Conservation (phyloP, 2,113 vertebrate genomes). For the Aptenodytes forsteri region DNA sequence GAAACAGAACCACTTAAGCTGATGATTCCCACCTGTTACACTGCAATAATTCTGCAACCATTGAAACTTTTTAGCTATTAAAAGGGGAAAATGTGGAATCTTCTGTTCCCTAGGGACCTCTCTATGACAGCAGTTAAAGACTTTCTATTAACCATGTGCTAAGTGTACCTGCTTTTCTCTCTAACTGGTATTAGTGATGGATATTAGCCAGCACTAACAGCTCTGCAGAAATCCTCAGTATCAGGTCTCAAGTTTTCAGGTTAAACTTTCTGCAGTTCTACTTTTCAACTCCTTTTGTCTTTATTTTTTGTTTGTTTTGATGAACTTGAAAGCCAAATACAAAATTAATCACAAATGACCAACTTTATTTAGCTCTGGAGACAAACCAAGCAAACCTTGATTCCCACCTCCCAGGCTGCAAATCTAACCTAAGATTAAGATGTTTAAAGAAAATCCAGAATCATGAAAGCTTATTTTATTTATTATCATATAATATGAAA, state of each 20-base stretch:
- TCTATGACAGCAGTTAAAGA: neutral
- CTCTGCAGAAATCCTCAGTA: neutral
- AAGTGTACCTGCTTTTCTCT: neutral
- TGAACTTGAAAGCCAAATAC: neutral
- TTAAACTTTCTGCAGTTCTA: neutral
- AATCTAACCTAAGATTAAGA: neutral
- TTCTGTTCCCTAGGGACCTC: neutral
- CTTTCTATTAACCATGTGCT: neutral
- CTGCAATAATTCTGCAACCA: neutral
- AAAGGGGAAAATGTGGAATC: neutral
- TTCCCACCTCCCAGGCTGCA: neutral
- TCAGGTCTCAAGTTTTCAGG: neutral
- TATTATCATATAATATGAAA: too few relatives aligned
- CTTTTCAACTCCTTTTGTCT: neutral
- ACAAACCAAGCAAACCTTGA: neutral
- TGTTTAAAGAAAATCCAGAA: neutral
- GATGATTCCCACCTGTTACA: neutral
- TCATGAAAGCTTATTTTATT: neutral
- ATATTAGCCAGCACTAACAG: neutral
- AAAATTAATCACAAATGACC: neutral
- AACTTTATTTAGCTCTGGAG: neutral
- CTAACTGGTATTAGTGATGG: neutral
- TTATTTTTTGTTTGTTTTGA: neutral
- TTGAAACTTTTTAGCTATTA: neutral
- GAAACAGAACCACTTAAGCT: neutral